Conservation (phyloP, 2,797 vertebrate genomes). For the Hemitrygon akajei region DNA sequence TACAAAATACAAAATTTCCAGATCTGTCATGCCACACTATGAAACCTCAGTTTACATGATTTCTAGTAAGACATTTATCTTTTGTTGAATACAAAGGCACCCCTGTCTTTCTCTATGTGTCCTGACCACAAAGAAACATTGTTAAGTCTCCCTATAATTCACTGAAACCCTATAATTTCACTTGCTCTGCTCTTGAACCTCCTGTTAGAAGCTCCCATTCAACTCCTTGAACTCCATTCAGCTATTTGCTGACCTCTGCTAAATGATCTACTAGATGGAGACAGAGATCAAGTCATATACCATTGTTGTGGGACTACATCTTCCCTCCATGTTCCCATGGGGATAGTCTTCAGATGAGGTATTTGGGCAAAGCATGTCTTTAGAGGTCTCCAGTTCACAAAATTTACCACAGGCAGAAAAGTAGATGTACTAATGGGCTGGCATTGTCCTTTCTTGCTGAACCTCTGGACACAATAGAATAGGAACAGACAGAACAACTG, state of each 20-base stretch:
- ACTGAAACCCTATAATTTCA: slow-evolving; percentile 9
- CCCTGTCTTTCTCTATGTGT: slow-evolving; percentile 4
- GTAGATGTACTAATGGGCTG: too few species aligned
- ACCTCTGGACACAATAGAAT: too few species aligned
- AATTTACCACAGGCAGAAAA: too few species aligned
- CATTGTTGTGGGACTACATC: background rate
- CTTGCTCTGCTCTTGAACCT: background rate
- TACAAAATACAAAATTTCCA: background rate
- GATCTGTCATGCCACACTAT: background rate
- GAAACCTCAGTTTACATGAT: background rate
- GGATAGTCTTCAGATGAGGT: too few species aligned
- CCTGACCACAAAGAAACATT: slow-evolving; percentile 32
- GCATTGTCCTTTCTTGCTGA: too few species aligned
- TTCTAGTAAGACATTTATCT: background rate
- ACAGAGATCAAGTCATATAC: background rate
- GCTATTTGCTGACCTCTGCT: background rate
- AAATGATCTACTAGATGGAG: background rate
- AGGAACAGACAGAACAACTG: too few species aligned
- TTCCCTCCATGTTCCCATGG: too few species aligned
- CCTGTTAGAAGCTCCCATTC: background rate
- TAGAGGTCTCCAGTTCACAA: too few species aligned
- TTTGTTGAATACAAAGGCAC: slow-evolving; percentile 6
- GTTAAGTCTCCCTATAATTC: background rate
- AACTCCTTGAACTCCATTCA: background rate
- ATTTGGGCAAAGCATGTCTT: too few species aligned